Evolutionary conservation across 2,888 invertebrate species (phyloP), one percentile per base, ranked within the genome.

Genomic region (Acleris literana): DNA sequence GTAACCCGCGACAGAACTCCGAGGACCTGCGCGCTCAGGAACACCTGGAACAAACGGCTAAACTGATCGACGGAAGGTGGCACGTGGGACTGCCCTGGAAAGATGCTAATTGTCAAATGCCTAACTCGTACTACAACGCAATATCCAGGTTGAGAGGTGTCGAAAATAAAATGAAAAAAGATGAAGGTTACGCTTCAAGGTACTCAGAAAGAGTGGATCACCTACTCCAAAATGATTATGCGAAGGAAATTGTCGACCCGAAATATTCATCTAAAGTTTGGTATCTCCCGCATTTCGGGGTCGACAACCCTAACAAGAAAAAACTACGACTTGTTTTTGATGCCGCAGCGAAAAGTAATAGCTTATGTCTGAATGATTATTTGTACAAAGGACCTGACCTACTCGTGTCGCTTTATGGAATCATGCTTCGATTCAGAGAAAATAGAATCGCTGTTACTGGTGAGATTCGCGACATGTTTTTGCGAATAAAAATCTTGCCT

Each of bases 61-160:
- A 25, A 16, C 22, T 52, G 22, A 52, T 52, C 25, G 29, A 52
- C 4, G 52, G 52, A 52, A 56, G 69, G 7, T 74, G 76, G 74
- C 48, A 72, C 18, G 73, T 74, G 1, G 73, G 74, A 0, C 48
- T 76, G 22, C 76, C 76, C 0, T 75, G 76, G 76, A 71, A 67
- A 22, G 68, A 73, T 43, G 16, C n/a, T 1, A 60, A 65, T 5
- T 59, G 68, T 44, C 58, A 46, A 49, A 54, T 56, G 63, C 58
- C 65, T 62, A 44, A 59, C 61, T 46, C 64, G 29, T 64, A 64
- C 51, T 61, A 64, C 52, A 49, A 61, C 53, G 64, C 64, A 52
- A n/a, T 54, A 63, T 58, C n/a, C 13, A 22, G 52, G 25, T 25
- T 52, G 13, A 22, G 25, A 16, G 52, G 52, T 7, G 52, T 52